Percentiles rank a stretch among this genome's conserved stretches.
These are phyloP conservation scores for Cerceris rybyensis DNA, from an alignment of 2,888 invertebrate species.

Conservation along the genomic window DNA sequence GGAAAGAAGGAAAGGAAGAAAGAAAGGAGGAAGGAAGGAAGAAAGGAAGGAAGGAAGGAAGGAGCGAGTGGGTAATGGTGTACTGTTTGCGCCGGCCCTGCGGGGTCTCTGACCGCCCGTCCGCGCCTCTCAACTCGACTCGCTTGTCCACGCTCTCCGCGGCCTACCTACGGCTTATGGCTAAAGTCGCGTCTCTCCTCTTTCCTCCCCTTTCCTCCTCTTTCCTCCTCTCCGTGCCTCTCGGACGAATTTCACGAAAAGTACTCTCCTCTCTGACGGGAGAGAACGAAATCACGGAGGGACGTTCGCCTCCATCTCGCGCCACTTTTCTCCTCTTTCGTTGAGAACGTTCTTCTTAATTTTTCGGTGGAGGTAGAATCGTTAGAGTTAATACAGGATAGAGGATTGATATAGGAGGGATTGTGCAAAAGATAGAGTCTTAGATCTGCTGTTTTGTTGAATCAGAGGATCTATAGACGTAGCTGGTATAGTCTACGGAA, in stretches of 20 bases:
- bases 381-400: no score
- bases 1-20: not conserved
- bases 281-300: slow-evolving; percentile 15
- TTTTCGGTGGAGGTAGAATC: no score
- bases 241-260: slow-evolving; percentile 54
- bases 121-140: slow-evolving; percentile 80
- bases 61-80: slow-evolving; percentile 79
- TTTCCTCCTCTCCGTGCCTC: slow-evolving; percentile 5
- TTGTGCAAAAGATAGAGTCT: no score
- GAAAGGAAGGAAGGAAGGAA: slow-evolving; percentile 46
- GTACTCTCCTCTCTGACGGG: slow-evolving; percentile 40
- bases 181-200: slow-evolving; percentile 59
- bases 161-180: slow-evolving; percentile 72
- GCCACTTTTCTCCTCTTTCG: no score
- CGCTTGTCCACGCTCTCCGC: slow-evolving; percentile 73
- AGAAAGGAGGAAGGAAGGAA: no score
- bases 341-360: no score
- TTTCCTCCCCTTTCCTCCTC: slow-evolving; percentile 3
- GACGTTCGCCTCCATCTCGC: no score
- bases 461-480: no score
- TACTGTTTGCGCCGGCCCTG: slow-evolving; percentile 81
- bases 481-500: no score
- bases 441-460: no score
- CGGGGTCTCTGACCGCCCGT: slow-evolving; percentile 82
- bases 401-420: no score